A percentile compares a stretch with the other conserved stretches of the same genome.
These are phyloP conservation scores for Muscina levida DNA, from an alignment of 2,888 invertebrate genomes.

Conservation along the genomic window DNA sequence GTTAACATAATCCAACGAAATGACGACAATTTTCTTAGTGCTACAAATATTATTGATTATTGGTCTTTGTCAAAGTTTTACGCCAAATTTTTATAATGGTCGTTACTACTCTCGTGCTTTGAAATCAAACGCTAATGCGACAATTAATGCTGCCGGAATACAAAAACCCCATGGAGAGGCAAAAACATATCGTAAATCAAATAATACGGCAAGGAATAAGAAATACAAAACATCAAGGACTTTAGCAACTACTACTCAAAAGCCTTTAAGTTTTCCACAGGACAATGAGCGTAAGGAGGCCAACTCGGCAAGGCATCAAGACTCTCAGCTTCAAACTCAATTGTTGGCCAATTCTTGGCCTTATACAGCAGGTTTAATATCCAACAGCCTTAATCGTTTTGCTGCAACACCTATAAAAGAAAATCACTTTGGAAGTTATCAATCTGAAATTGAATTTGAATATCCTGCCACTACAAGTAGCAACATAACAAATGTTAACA, in stretches of 20 bases:
- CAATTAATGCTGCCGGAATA: no score
- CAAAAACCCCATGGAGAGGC: no score
- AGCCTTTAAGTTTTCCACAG: no score
- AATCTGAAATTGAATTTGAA: neutral
- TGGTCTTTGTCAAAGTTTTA: constrained; percentile 46
- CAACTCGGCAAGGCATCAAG: no score
- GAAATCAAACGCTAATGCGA: neutral
- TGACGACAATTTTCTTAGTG: no score
- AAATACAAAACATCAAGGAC: no score
- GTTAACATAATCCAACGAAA: no score
- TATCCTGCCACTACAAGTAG: neutral
- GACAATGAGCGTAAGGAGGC: no score
- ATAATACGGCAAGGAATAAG: neutral
- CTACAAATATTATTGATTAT: no score
- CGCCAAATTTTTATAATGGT: constrained; percentile 1
- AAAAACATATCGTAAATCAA: no score
- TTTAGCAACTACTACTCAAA: no score
- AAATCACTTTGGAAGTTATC: neutral
- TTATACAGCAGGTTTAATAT: neutral
- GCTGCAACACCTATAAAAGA: neutral
- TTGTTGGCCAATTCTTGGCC: neutral
- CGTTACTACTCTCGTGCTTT: neutral
- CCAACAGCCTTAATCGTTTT: constrained; percentile 8
- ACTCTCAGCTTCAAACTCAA: neutral
- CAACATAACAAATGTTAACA: neutral